Evolutionary conservation across 2,888 invertebrate genomes (phyloP).

Genomic region (Megastigmus dorsalis): DNA sequence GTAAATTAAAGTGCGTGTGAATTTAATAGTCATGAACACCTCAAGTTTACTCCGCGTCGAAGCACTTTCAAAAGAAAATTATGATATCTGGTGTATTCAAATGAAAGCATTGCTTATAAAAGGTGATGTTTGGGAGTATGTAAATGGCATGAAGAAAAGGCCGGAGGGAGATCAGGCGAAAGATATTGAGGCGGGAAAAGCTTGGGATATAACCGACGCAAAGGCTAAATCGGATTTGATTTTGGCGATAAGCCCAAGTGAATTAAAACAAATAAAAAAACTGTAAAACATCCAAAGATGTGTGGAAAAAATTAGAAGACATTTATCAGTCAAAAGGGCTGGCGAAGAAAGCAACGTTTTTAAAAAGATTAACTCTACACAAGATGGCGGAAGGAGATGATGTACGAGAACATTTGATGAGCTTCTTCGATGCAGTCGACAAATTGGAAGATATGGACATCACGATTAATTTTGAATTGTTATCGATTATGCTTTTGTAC

Average conservation of each 20-base stretch:
- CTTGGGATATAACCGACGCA: too few species aligned
- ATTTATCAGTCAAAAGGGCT: background rate
- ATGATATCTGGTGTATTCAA: background rate
- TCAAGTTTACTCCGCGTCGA: too few species aligned
- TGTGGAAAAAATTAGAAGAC: background rate
- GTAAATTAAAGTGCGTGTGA: too few species aligned
- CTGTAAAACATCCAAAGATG: background rate
- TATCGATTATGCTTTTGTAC: background rate
- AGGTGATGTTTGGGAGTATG: background rate
- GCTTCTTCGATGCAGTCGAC: background rate
- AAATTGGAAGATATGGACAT: background rate
- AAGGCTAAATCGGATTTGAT: slow-evolving; percentile 3
- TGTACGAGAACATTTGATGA: background rate
- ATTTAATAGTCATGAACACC: too few species aligned
- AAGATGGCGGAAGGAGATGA: background rate
- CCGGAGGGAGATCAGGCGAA: background rate
- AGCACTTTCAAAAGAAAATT: background rate
- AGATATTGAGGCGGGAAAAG: background rate
- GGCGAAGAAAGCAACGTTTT: background rate
- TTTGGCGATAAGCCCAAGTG: background rate
- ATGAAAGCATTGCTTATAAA: background rate
- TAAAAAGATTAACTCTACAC: background rate
- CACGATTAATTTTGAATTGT: too few species aligned
- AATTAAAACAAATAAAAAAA: background rate
- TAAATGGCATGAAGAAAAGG: background rate